Evolutionary conservation across 2,797 vertebrate genomes (phyloP).

Genomic region (Lacerta agilis): DNA sequence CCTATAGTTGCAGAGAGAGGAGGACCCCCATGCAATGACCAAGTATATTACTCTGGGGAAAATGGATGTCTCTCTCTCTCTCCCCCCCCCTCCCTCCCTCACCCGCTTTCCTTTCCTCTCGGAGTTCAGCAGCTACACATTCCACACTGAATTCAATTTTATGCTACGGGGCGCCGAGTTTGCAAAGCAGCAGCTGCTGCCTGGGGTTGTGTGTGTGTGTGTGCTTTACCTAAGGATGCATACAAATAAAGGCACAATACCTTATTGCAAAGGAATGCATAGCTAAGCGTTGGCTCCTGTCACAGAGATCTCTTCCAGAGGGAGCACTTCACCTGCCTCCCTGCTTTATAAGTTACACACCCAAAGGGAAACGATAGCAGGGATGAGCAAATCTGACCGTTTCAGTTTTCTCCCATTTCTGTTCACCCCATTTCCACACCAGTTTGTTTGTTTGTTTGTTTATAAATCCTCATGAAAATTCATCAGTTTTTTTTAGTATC

Average conservation of each 20-base stretch:
- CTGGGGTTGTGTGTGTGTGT: background rate
- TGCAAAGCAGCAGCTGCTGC: background rate
- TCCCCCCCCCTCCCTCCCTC: too few species aligned
- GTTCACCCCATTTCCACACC: too few species aligned
- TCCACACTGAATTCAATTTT: constrained; percentile 1
- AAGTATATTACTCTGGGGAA: too few species aligned
- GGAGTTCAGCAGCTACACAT: background rate
- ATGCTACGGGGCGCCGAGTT: background rate
- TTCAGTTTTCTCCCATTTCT: too few species aligned
- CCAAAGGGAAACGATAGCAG: background rate
- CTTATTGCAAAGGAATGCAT: constrained; percentile 18
- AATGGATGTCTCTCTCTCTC: too few species aligned
- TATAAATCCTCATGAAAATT: too few species aligned
- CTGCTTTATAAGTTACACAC: background rate
- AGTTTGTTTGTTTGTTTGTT: too few species aligned
- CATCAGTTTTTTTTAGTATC: too few species aligned
- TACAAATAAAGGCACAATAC: constrained; percentile 1
- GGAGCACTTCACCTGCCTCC: background rate
- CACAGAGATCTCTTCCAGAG: background rate
- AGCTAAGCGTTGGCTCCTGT: background rate
- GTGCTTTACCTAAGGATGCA: background rate
- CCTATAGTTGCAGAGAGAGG: too few species aligned
- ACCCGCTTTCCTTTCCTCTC: too few species aligned
- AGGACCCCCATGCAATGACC: background rate
- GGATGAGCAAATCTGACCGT: background rate